Evolutionary conservation across 1,140 invertebrate species (phyloP).

Genomic region (Trichomalopsis sarcophagae): DNA sequence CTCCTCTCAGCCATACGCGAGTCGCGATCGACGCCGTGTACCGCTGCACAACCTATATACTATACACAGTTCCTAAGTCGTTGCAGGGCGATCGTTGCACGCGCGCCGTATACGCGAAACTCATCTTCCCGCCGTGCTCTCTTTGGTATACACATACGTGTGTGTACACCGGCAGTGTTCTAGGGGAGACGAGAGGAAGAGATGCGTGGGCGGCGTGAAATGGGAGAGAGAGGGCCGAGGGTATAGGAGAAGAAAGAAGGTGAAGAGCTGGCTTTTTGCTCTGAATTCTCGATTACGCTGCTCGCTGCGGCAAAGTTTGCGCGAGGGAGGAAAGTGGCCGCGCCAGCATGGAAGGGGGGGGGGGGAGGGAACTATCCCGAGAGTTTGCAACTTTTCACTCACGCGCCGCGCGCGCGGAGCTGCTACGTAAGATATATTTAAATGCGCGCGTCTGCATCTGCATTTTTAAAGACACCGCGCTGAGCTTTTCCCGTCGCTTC

Average conservation of each 20-base stretch:
- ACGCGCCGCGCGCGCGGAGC: background rate
- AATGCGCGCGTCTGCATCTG: background rate
- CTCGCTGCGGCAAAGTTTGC: background rate
- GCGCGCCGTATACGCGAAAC: background rate
- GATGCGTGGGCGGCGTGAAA: background rate
- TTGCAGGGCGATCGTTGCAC: background rate
- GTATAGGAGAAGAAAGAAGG: background rate
- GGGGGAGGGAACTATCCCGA: background rate
- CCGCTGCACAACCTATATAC: too few relatives aligned
- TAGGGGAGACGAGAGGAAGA: background rate
- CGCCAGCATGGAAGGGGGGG: background rate
- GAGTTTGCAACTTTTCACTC: conserved; percentile 1
- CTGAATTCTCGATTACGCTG: background rate
- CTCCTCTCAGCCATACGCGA: background rate
- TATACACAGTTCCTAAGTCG: background rate
- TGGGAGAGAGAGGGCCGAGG: background rate
- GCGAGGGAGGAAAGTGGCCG: background rate
- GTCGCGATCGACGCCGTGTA: background rate
- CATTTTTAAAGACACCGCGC: background rate
- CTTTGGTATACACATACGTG: too few relatives aligned
- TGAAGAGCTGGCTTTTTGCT: background rate
- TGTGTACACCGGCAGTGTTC: background rate
- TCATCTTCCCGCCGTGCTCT: background rate
- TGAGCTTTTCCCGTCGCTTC: too few relatives aligned
- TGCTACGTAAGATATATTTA: background rate